Base-by-base conservation (phyloP, 2,888 invertebrate species). In the Drosophila limbata region DNA sequence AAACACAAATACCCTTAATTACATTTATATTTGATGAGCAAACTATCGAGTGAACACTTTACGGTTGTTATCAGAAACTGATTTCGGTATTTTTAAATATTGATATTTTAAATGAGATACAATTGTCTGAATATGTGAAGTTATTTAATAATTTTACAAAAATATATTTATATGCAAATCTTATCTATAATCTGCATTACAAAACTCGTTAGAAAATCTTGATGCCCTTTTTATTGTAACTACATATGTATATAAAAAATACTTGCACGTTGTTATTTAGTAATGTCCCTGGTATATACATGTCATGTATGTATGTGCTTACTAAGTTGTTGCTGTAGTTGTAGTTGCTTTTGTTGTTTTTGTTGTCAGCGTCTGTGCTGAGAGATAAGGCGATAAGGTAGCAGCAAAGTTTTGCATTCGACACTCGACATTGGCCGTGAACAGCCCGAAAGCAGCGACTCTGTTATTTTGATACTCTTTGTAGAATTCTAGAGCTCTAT, bases 341-440 rank as follows among this genome's bases (percentile, higher is more conserved):
- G 53, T 71, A 37, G 65, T 37, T 17, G 28, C 4, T 40, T 39
- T 35, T 59, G 56, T 35, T 53, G 60, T 45, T 53, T 31, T 55
- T 57, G 37, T 31, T 53, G 39, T 57, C 25, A 48, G 44, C 19
- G 47, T 61, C 48, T 53, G 48, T 53, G 28, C 42, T 48, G 53
- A 56, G 65, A 69, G 78, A 80, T 80, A 79, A 77, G 71, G 52
- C 71, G 81, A 77, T 80, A 81, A 75, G 67, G 67, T 37, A 17
- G 60, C 44, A 40, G 40, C 51, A 56, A 21, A 51, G 56, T 62
- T 71, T 75, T 47, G 75, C 76, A 68, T 75, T 74, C 50, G 25
- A 25, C 28, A 8, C 2, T 28, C 28, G 79, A 53, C 77, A 81
- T 79, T 79, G 75, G 64, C 77, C 75, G 25, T 73, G 64, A 69